These are phyloP conservation scores for Sebastes steindachneri DNA, from an alignment of 2,797 vertebrate genomes.

Conservation along the genomic window DNA sequence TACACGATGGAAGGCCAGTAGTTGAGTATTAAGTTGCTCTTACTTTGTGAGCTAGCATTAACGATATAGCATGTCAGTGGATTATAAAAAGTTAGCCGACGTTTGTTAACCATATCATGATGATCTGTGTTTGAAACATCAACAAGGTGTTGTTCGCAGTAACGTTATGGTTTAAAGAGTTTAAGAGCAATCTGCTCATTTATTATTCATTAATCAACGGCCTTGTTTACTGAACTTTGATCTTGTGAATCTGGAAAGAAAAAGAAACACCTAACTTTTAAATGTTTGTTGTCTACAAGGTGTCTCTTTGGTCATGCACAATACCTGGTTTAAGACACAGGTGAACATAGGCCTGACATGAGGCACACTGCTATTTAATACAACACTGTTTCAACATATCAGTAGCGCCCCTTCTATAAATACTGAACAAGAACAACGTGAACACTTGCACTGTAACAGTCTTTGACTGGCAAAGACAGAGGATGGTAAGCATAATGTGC, in stretches of 20 bases:
- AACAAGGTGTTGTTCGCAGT: neutral
- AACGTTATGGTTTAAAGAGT: neutral
- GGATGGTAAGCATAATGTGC: neutral
- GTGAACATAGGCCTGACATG: conserved; percentile 13
- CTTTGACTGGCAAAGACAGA: neutral
- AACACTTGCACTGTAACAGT: neutral
- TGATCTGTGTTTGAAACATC: neutral
- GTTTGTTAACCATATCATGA: neutral
- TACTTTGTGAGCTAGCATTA: conserved; percentile 3
- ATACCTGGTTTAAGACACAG: neutral
- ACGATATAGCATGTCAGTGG: conserved; percentile 24
- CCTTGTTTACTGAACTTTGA: neutral
- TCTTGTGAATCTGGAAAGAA: neutral
- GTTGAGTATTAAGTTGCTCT: neutral
- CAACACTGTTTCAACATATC: neutral
- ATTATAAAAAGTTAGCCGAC: conserved; percentile 37
- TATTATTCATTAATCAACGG: neutral
- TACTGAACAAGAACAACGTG: neutral
- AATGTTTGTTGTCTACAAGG: neutral
- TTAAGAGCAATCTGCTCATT: neutral
- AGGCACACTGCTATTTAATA: conserved; percentile 6
- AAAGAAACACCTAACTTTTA: neutral
- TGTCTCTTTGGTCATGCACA: neutral
- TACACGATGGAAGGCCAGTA: neutral
- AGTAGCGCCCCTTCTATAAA: neutral